A percentile compares a stretch with the other conserved stretches of the same genome.
phyloP scores from a whole-genome alignment of 1,140 invertebrate species.

The Ips nitidus region DNA sequence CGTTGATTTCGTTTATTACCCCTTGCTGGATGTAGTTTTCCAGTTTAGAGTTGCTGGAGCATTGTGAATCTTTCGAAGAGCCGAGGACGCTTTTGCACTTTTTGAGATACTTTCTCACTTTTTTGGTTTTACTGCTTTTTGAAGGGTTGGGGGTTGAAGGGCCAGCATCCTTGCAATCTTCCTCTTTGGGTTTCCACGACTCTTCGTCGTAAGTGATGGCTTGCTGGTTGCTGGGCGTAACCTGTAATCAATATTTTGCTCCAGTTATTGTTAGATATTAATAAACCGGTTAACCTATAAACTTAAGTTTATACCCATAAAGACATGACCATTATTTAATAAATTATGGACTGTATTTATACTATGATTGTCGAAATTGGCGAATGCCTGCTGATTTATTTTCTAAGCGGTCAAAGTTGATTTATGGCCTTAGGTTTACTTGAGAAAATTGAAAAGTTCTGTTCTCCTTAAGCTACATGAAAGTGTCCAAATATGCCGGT shows the following conservation, averaged over 20 bases:
- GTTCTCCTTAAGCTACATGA: too few species aligned
- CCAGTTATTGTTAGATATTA: not conserved
- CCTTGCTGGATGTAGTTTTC: constrained; percentile 40
- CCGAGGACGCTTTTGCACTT: constrained; percentile 56
- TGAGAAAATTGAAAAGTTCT: too few species aligned
- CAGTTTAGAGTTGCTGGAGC: constrained; percentile 37
- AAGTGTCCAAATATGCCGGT: too few species aligned
- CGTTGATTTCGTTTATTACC: constrained; percentile 44
- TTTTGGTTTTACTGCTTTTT: constrained; percentile 53
- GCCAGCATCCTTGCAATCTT: constrained; percentile 31
- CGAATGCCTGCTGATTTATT: constrained; percentile 8
- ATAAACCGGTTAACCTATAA: constrained; percentile 17
- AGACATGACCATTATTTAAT: constrained; percentile 12
- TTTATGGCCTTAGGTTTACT: not conserved
- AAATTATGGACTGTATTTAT: constrained; percentile 6
- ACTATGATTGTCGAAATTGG: constrained; percentile 12
- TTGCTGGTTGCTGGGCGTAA: constrained; percentile 49
- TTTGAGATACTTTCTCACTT: constrained; percentile 56
- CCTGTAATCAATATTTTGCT: constrained; percentile 42
- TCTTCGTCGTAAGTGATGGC: constrained; percentile 48
- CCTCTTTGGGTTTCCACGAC: constrained; percentile 47
- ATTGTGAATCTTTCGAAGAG: constrained; percentile 27
- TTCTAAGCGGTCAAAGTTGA: not conserved
- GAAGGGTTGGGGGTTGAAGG: constrained; percentile 34
- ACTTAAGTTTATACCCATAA: not conserved